Conservation (phyloP, 1,140 invertebrate genomes). For the Maconellicoccus hirsutus region DNA sequence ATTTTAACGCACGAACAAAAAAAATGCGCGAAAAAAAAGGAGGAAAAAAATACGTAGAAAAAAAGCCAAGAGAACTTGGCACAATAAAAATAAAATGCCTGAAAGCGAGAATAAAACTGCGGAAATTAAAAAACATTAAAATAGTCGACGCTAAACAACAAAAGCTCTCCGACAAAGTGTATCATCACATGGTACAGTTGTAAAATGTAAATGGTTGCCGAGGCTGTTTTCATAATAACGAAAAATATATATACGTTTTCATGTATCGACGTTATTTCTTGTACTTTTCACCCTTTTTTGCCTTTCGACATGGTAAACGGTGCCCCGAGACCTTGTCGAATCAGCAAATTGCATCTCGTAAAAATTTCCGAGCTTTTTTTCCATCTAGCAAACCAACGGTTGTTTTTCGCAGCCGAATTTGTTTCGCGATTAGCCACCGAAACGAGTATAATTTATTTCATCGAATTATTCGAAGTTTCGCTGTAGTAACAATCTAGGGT, state of each 20-base stretch:
- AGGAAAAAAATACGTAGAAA: too few relatives aligned
- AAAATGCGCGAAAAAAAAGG: too few relatives aligned
- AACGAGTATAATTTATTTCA: too few relatives aligned
- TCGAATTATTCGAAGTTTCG: too few relatives aligned
- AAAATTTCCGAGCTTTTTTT: too few relatives aligned
- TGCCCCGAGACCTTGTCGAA: neutral
- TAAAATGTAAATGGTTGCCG: neutral
- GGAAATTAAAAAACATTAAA: conserved; percentile 6
- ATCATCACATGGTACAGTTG: neutral
- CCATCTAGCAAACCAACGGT: too few relatives aligned
- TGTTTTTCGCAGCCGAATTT: too few relatives aligned
- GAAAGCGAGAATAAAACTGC: neutral
- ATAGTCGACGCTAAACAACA: neutral
- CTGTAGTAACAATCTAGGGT: too few relatives aligned
- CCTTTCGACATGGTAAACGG: neutral
- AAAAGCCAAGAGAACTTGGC: neutral
- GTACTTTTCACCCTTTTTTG: neutral
- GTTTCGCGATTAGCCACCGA: too few relatives aligned
- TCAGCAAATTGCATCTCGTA: neutral
- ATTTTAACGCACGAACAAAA: too few relatives aligned
- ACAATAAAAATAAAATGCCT: neutral
- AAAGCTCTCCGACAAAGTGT: neutral
- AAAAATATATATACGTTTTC: neutral
- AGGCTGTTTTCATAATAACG: neutral
- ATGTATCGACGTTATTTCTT: neutral